Conservation (phyloP, 2,113 vertebrate species). For the Serilophus lunatus region DNA sequence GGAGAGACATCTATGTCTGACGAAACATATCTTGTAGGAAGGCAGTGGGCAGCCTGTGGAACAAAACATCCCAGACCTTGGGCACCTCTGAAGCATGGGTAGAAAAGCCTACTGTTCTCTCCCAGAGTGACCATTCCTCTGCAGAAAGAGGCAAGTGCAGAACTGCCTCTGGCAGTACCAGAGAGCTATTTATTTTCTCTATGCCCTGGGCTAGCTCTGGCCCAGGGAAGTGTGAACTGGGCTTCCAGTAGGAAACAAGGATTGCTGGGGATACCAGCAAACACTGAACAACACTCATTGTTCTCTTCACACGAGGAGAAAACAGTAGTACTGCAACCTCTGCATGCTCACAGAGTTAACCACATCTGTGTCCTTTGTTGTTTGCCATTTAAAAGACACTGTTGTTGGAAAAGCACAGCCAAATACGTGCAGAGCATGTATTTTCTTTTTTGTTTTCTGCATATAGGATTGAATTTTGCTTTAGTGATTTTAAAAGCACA, state of each 20-base stretch:
- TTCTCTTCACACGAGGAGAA: background rate
- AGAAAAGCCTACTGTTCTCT: background rate
- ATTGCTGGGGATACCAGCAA: background rate
- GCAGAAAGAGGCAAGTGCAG: background rate
- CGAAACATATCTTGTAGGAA: fast-evolving
- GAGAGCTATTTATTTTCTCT: background rate
- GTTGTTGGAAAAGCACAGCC: background rate
- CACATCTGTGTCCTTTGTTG: background rate
- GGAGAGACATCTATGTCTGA: background rate
- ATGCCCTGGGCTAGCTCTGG: background rate
- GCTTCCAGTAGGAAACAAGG: background rate
- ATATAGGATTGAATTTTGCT: background rate
- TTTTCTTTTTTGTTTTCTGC: background rate
- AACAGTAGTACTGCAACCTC: background rate
- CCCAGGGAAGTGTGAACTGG: fast-evolving
- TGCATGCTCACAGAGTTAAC: background rate
- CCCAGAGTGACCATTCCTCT: background rate
- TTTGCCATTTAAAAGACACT: background rate
- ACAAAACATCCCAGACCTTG: background rate
- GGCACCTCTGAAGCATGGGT: fast-evolving
- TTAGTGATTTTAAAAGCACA: background rate
- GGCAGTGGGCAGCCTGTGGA: background rate
- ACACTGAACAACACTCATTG: background rate
- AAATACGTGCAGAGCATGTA: background rate
- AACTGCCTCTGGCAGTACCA: background rate